Percentiles rank a stretch among this genome's conserved stretches.
These are phyloP conservation scores for Salarias fasciatus DNA, from an alignment of 2,797 vertebrate species.

Conservation along the genomic window DNA sequence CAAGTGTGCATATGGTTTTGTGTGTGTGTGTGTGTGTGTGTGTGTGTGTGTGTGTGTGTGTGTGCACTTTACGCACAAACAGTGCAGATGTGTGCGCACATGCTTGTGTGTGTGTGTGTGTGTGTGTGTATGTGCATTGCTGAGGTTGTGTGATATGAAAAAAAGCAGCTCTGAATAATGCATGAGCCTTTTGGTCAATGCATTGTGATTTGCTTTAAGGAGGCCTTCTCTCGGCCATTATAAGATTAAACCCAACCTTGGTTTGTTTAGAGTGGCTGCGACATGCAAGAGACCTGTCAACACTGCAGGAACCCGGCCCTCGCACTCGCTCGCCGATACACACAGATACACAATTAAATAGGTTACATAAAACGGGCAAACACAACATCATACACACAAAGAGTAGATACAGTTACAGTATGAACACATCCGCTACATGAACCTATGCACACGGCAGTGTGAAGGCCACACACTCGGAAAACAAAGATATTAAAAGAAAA, in stretches of 20 bases:
- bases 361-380: constrained; percentile 11
- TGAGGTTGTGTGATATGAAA: constrained; percentile 78
- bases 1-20: constrained; percentile 33
- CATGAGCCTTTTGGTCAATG: constrained; percentile 84
- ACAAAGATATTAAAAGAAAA: not conserved
- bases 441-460: constrained; percentile 2
- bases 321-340: constrained; percentile 28
- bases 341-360: constrained; percentile 2
- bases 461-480: not conserved
- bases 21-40: constrained; percentile 47
- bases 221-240: constrained; percentile 81
- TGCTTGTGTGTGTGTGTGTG: constrained; percentile 47
- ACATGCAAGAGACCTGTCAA: constrained; percentile 80
- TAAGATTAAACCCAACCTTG: constrained; percentile 85
- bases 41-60: constrained; percentile 19
- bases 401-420: not conserved
- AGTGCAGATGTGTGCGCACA: constrained; percentile 53
- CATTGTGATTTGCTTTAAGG: constrained; percentile 84
- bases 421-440: too few relatives aligned
- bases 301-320: constrained; percentile 63
- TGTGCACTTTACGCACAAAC: constrained; percentile 49
- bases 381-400: not conserved
- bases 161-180: constrained; percentile 81
- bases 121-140: constrained; percentile 22
- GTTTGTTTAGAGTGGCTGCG: constrained; percentile 76